phyloP scores from a whole-genome alignment of 2,113 vertebrate genomes.

The Vanacampus margaritifer region DNA sequence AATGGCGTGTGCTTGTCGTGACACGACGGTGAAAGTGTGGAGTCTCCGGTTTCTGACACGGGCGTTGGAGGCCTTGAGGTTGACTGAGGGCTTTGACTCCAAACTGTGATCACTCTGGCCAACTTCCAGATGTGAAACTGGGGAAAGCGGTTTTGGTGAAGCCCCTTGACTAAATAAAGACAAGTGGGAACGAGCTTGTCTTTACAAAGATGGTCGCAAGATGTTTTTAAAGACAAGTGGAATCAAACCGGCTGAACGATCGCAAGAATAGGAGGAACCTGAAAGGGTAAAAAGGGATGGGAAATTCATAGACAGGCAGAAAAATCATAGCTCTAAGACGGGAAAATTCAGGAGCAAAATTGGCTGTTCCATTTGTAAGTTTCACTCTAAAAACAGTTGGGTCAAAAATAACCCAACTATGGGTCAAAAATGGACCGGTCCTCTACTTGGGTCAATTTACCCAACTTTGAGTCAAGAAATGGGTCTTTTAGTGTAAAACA shows the following conservation, averaged over 20 bases:
- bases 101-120: not conserved
- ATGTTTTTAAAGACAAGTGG: not conserved
- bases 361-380: too few species aligned
- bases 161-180: constrained; percentile 4
- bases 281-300: not conserved
- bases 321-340: too few species aligned
- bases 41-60: constrained; percentile 12
- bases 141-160: not conserved
- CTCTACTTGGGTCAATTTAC: too few species aligned
- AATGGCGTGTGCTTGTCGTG: constrained; percentile 34
- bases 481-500: too few species aligned
- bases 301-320: too few species aligned
- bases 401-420: too few species aligned
- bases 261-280: not conserved
- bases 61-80: not conserved
- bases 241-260: not conserved
- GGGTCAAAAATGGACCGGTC: too few species aligned
- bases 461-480: too few species aligned
- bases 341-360: too few species aligned
- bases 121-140: constrained; percentile 8
- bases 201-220: not conserved
- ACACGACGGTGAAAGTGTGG: constrained; percentile 29
- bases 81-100: not conserved
- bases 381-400: too few species aligned
- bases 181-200: not conserved